Conservation (phyloP, 2,113 vertebrate genomes). For the Myodes glareolus region DNA sequence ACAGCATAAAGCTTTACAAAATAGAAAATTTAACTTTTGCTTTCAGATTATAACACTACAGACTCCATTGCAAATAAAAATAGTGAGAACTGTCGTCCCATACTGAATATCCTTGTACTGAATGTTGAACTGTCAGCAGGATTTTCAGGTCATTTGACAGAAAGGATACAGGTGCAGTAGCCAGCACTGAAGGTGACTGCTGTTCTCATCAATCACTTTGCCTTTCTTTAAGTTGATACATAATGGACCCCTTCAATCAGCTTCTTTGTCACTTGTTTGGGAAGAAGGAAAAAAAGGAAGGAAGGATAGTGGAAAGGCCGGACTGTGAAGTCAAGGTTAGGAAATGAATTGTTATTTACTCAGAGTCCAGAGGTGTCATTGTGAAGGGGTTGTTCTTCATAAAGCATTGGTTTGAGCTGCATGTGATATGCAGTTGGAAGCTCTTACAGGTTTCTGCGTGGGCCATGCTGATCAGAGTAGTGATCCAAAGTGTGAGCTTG, state of each 20-base stretch:
- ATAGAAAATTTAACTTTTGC: slow-evolving; percentile 62
- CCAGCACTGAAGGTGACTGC: slow-evolving; percentile 98
- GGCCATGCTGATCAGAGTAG: slow-evolving; percentile 85
- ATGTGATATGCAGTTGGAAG: slow-evolving; percentile 91
- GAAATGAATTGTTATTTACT: slow-evolving; percentile 92
- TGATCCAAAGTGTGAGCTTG: slow-evolving; percentile 88
- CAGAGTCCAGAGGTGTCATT: slow-evolving; percentile 83
- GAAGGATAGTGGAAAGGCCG: slow-evolving; percentile 80
- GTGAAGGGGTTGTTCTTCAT: slow-evolving; percentile 79
- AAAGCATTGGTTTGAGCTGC: slow-evolving; percentile 90
- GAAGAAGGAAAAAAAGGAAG: slow-evolving; percentile 81
- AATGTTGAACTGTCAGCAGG: slow-evolving; percentile 98
- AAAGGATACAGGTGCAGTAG: slow-evolving; percentile 97
- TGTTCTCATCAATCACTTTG: slow-evolving; percentile 98
- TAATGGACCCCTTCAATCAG: slow-evolving; percentile 99
- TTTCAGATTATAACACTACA: slow-evolving; percentile 57
- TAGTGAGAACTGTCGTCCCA: slow-evolving; percentile 83
- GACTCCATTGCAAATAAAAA: slow-evolving; percentile 86
- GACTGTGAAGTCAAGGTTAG: slow-evolving; percentile 96
- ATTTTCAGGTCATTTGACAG: slow-evolving; percentile 99
- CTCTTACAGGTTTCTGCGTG: slow-evolving; percentile 86
- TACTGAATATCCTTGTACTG: slow-evolving; percentile 87
- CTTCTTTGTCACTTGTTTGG: slow-evolving; percentile 95
- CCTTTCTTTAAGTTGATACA: slow-evolving; percentile 99
- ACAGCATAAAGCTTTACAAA: slow-evolving; percentile 60